A percentile compares a stretch with the other conserved stretches of the same genome.
Evolutionary conservation across 2,113 vertebrate genomes (phyloP).

Genomic region (Climacteris rufus): DNA sequence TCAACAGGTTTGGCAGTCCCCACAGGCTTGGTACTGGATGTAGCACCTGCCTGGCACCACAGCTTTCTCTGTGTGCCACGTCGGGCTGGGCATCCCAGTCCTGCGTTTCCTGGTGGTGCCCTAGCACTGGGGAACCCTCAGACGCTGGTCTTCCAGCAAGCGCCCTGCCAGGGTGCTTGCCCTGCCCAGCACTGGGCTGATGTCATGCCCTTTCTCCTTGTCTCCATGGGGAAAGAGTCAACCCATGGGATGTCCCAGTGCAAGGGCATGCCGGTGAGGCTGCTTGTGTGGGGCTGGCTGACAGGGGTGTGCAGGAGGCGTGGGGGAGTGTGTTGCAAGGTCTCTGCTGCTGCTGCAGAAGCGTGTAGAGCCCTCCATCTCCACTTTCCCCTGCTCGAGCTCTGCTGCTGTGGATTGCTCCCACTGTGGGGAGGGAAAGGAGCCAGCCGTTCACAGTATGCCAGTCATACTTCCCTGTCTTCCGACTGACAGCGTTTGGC

Average conservation of each 20-base stretch:
- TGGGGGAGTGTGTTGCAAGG: accelerated
- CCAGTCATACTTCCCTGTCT: not conserved
- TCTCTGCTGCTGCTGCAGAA: accelerated
- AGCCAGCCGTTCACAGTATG: not conserved
- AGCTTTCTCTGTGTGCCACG: accelerated
- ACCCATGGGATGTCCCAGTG: accelerated
- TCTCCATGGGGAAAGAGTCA: accelerated
- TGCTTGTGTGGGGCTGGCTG: not conserved
- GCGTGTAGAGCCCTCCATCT: not conserved
- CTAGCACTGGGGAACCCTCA: not conserved
- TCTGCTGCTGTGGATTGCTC: not conserved
- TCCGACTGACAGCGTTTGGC: not conserved
- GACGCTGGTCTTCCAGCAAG: accelerated
- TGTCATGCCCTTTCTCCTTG: accelerated
- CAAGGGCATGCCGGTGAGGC: not conserved
- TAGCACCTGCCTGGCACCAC: accelerated
- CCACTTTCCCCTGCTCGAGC: not conserved
- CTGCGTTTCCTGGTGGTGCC: accelerated
- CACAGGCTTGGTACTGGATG: accelerated
- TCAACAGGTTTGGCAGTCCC: not conserved
- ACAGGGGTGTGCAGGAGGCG: accelerated
- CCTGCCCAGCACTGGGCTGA: accelerated
- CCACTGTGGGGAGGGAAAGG: not conserved
- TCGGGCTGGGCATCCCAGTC: accelerated
- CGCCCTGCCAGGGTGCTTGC: accelerated